Base-by-base conservation (phyloP, 2,113 vertebrate species). In the Macquaria australasica region DNA sequence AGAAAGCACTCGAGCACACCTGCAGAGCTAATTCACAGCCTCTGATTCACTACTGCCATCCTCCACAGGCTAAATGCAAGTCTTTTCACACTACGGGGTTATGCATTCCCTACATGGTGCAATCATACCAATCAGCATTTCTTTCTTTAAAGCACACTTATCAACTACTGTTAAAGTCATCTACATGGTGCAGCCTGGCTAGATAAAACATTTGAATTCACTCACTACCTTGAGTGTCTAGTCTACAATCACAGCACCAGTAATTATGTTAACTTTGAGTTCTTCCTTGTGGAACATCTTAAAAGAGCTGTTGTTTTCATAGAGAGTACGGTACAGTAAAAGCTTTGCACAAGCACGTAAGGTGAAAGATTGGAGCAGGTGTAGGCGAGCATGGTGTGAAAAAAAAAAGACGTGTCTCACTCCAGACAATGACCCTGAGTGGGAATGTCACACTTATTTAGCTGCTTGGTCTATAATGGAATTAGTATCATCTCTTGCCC, bases 1-100 rank as follows among this genome's bases (percentile, higher is more conserved):
- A 87, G 86, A 92, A 90, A 83, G 87, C 79, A 82, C 78, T 71
- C 1, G n/a, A 64, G 91, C 82, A 91, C 93, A 94, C 94, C 91
- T 88, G 92, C 87, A 60, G 87, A 88, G 93, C 87, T 93, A 93
- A 94, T 94, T 95, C 92, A 88, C 92, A 84, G 84, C 58, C 67
- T 84, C 74, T 72, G 89, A 93, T 92, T 91, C 82, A 78, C 81
- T 71, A 51, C 73, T 73, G 62, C 66, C 59, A 70, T 77, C 88
- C 78, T 51, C 81, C 6, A 1, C 72, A 39, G 80, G 66, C 56
- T 84, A 88, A 92, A 88, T 86, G 77, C 62, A 86, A 66, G 87
- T 82, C 67, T 89, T 92, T 88, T 90, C 85, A 84, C 84, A 73
- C 79, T 64, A 48, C 31, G 31, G 51, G 77, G 70, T 82, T 80